phyloP scores from a whole-genome alignment of 2,888 invertebrate species.

The Ennomos quercinarius region DNA sequence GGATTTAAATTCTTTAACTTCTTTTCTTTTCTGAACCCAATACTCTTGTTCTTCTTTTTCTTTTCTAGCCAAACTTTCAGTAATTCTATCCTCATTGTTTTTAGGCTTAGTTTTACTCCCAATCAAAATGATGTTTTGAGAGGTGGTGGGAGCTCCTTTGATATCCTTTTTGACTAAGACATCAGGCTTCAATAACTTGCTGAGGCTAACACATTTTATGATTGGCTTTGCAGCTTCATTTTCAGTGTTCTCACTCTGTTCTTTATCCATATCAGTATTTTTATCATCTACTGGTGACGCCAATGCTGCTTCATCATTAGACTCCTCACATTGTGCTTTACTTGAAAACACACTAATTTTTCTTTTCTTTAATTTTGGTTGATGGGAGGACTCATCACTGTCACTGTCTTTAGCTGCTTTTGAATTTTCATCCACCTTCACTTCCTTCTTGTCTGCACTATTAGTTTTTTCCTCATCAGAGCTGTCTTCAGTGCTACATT shows the following conservation, averaged over 20 bases:
- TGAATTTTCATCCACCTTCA: background rate
- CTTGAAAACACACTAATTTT: slow-evolving; percentile 23
- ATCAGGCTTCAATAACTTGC: slow-evolving; percentile 68
- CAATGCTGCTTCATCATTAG: slow-evolving; percentile 25
- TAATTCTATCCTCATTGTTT: slow-evolving; percentile 11
- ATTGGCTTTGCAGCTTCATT: slow-evolving; percentile 49
- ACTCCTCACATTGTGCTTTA: slow-evolving; percentile 26
- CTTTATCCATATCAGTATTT: slow-evolving; percentile 8
- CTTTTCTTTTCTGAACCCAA: slow-evolving; percentile 55
- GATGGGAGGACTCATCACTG: slow-evolving; percentile 16
- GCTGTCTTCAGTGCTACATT: too few relatives aligned
- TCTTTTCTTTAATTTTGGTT: slow-evolving; percentile 26
- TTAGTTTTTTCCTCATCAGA: too few relatives aligned
- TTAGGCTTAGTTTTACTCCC: background rate
- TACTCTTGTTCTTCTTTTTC: slow-evolving; percentile 41
- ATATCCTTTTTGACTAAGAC: slow-evolving; percentile 35
- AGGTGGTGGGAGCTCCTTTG: slow-evolving; percentile 6
- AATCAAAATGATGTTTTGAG: background rate
- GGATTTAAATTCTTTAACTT: slow-evolving; percentile 62
- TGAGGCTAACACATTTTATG: slow-evolving; percentile 75
- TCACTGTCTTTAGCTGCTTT: slow-evolving; percentile 11
- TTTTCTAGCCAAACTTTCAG: slow-evolving; percentile 26
- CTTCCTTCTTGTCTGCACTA: too few relatives aligned
- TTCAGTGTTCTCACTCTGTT: slow-evolving; percentile 26
- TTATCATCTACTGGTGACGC: slow-evolving; percentile 4